Base-by-base conservation (phyloP, 2,797 vertebrate species). In the Sphaeramia orbicularis region DNA sequence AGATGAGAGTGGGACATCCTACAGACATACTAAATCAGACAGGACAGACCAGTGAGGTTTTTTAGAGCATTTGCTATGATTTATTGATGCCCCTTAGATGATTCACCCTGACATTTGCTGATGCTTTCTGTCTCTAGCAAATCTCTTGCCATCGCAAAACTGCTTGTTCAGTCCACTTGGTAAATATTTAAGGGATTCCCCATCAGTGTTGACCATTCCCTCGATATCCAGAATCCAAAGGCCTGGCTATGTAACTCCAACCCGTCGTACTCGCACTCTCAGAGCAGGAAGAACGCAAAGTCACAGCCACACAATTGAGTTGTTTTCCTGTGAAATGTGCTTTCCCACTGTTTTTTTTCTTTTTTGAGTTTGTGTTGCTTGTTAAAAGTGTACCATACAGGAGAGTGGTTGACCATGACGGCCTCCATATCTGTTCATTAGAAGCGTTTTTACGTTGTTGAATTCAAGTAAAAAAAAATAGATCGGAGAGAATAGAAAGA, bases 21-120 rank as follows among this genome's bases (percentile, higher is more conserved):
- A n/a, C 62, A 74, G 69, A 78, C 38, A 18, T 72, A 87, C 66
- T 58, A 57, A 83, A 62, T 59, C 68, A 12, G 80, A 88, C 87
- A 81, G 77, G 76, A 50, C 58, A 74, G 68, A 53, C 78, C 41
- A 7, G 61, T 24, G 75, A 76, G 77, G 64, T 68, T 87, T n/a
- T 88, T 89, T 61, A 80, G 74, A 76, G 71, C 64, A 58, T 56
- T 82, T 75, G 30, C 41, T 41, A 86, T 92, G 71, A 76, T 91
- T 91, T 92, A 91, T 90, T 90, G 76, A 93, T 89, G 83, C 49
- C 56, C 57, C 56, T 76, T 71, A 69, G 83, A 87, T 89, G 87
- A 89, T 88, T 84, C 72, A 59, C 74, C 50, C 63, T 86, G 91
- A 89, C 88, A 87, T 87, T 85, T 83, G 77, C 84, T 87, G 81